Conservation (phyloP, 2,888 invertebrate genomes). For the Trisateles emortualis region DNA sequence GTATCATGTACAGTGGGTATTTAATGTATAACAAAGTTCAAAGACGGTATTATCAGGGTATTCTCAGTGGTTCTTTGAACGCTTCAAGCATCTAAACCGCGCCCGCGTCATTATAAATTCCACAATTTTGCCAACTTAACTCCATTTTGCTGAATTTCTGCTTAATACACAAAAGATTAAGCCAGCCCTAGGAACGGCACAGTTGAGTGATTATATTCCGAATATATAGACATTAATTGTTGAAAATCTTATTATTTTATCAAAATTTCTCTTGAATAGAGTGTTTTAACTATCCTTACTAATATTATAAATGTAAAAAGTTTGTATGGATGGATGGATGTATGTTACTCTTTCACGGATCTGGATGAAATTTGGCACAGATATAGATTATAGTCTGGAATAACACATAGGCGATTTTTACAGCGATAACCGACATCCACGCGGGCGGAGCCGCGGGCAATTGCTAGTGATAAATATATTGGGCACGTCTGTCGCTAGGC, state of each 20-base stretch:
- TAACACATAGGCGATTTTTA: no score
- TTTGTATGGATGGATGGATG: no score
- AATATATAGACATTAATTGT: no score
- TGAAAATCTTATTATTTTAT: background rate
- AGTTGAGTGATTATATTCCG: background rate
- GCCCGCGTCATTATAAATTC: constrained; percentile 19
- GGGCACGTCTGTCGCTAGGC: no score
- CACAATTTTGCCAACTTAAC: constrained; percentile 16
- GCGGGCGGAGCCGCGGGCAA: no score
- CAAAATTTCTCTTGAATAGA: background rate
- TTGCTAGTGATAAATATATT: no score
- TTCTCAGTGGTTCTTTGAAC: background rate
- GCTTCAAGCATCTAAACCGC: constrained; percentile 8
- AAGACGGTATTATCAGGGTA: background rate
- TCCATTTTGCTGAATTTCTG: constrained; percentile 17
- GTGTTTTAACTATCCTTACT: no score
- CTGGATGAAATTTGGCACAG: no score
- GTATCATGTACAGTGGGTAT: background rate
- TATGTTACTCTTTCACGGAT: no score
- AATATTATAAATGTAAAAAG: no score
- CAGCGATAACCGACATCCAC: no score
- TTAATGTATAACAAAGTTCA: background rate
- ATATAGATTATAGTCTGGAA: no score
- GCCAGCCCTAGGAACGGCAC: background rate
- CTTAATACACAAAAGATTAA: constrained; percentile 5